phyloP scores from a whole-genome alignment of 2,888 invertebrate genomes.

The Iphiclides podalirius region DNA sequence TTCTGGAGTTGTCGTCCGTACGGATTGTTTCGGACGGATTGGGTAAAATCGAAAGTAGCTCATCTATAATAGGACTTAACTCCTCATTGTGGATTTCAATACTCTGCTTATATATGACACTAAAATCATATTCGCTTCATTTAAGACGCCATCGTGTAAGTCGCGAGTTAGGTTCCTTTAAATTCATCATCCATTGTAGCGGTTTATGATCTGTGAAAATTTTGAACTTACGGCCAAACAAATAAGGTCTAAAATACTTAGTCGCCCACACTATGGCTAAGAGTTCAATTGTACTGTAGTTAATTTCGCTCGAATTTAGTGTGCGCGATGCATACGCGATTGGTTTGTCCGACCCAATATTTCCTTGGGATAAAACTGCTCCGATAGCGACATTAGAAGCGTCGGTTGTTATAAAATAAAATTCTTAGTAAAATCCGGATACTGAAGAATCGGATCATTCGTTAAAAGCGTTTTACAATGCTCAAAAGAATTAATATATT shows the following conservation, averaged over 20 bases:
- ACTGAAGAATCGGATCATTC: conserved; percentile 28
- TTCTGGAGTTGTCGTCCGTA: too few relatives aligned
- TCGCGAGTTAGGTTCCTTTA: conserved; percentile 30
- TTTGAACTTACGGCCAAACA: conserved; percentile 21
- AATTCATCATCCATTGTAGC: conserved; percentile 41
- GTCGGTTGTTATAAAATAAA: conserved; percentile 24
- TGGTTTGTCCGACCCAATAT: conserved; percentile 23
- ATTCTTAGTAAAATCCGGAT: conserved; percentile 23
- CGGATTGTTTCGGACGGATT: neutral
- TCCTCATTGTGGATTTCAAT: conserved; percentile 7
- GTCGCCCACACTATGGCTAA: conserved; percentile 21
- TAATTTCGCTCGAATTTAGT: conserved; percentile 27
- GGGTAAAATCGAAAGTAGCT: neutral
- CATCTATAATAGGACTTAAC: neutral
- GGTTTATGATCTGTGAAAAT: conserved; percentile 18
- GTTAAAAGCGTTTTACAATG: conserved; percentile 30
- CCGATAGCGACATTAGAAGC: conserved; percentile 27
- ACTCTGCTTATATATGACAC: conserved; percentile 19
- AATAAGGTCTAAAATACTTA: conserved; percentile 23
- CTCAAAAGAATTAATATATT: conserved; percentile 29
- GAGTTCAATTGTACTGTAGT: conserved; percentile 29
- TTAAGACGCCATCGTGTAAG: conserved; percentile 27
- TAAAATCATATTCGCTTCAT: conserved; percentile 19
- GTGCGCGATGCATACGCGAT: conserved; percentile 34
- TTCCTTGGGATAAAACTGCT: conserved; percentile 27